Conservation (phyloP, 2,888 invertebrate species). For the Siphlonurus alternatus region DNA sequence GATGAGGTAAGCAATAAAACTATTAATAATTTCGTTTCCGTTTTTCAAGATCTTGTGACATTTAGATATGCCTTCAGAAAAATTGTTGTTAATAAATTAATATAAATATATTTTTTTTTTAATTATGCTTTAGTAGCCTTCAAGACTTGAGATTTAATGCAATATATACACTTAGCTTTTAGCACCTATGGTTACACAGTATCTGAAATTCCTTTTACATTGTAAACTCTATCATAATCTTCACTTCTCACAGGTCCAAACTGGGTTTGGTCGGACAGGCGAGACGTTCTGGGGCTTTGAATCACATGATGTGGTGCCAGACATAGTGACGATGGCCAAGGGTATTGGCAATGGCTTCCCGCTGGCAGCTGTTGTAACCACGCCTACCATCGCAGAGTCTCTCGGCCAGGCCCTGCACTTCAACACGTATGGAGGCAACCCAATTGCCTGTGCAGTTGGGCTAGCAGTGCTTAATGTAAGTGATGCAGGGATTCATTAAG, state of each 20-base stretch:
- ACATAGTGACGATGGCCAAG: slow-evolving; percentile 93
- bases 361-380: slow-evolving; percentile 87
- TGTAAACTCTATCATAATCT: neutral
- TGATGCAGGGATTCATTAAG: no score
- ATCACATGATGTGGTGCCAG: slow-evolving; percentile 67
- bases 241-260: slow-evolving; percentile 58
- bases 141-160: neutral
- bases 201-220: neutral
- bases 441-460: slow-evolving; percentile 74
- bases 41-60: neutral
- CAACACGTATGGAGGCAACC: slow-evolving; percentile 94
- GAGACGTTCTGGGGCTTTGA: slow-evolving; percentile 96
- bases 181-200: no score
- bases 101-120: neutral
- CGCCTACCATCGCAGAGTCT: slow-evolving; percentile 64
- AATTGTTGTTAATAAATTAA: no score
- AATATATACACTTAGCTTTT: no score
- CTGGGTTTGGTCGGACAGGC: slow-evolving; percentile 90
- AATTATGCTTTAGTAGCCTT: neutral
- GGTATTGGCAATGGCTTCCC: slow-evolving; percentile 95
- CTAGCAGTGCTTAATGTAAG: slow-evolving; percentile 80
- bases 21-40: neutral
- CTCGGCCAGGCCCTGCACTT: slow-evolving; percentile 66
- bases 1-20: slow-evolving; percentile 53
- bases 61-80: no score